phyloP scores from a whole-genome alignment of 2,113 vertebrate species.

The Oenanthe melanoleuca region DNA sequence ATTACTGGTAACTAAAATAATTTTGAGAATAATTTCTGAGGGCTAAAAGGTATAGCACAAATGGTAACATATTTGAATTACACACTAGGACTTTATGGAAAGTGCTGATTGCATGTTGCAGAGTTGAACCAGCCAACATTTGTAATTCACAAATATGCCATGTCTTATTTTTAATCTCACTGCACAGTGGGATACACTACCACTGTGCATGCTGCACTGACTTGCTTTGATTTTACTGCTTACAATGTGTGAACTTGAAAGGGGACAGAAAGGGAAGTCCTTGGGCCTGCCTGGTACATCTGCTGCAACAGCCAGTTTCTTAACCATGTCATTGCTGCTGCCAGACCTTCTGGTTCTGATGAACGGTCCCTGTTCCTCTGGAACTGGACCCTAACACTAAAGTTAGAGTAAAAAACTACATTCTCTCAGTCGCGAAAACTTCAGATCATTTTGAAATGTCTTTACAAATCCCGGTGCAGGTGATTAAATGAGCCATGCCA shows the following conservation, averaged over 20 bases:
- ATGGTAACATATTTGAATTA: background rate
- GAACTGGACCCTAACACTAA: background rate
- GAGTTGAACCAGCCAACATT: background rate
- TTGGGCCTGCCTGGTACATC: background rate
- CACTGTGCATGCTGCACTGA: background rate
- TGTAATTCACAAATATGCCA: background rate
- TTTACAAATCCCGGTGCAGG: background rate
- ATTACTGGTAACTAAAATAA: background rate
- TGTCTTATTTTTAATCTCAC: background rate
- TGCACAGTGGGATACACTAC: background rate
- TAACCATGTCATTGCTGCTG: background rate
- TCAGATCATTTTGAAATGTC: background rate
- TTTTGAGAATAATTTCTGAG: background rate
- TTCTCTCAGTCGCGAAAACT: background rate
- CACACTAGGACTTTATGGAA: background rate
- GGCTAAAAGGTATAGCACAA: background rate
- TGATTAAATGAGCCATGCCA: background rate
- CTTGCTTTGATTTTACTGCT: constrained; percentile 1
- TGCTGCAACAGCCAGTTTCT: background rate
- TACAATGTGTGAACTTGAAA: background rate
- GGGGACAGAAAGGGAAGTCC: background rate
- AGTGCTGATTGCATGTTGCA: background rate
- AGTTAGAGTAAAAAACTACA: background rate
- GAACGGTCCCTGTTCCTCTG: background rate
- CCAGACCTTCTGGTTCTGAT: background rate